Evolutionary conservation across 2,113 vertebrate genomes (phyloP).

Genomic region (Tautogolabrus adspersus): DNA sequence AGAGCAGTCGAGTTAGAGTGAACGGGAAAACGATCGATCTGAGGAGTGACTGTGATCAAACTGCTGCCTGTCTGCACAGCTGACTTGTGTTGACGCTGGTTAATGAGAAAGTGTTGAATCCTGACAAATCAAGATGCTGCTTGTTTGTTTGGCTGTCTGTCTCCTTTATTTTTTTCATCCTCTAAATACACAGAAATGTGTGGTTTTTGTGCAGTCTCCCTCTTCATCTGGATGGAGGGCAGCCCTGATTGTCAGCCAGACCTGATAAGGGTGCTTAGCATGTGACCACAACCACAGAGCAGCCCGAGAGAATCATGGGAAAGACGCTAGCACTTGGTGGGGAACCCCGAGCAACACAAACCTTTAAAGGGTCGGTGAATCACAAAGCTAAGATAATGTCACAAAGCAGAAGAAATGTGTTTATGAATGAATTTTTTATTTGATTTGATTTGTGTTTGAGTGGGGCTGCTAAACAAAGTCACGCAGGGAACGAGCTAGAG

Average conservation of each 20-base stretch:
- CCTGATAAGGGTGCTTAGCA: conserved; percentile 36
- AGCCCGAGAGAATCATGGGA: conserved; percentile 12
- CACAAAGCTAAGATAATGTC: too few relatives aligned
- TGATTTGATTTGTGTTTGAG: too few relatives aligned
- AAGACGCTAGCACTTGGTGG: background rate
- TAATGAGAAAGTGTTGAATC: background rate
- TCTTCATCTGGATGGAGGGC: conserved; percentile 10
- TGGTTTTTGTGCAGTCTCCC: background rate
- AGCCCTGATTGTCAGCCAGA: conserved; percentile 18
- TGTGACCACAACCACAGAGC: conserved; percentile 40
- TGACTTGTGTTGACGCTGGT: background rate
- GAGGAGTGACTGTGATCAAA: background rate
- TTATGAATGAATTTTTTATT: too few relatives aligned
- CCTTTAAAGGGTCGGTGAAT: too few relatives aligned
- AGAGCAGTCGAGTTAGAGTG: background rate
- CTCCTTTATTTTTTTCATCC: background rate
- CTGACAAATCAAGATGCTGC: background rate
- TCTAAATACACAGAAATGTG: background rate
- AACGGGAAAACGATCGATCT: background rate
- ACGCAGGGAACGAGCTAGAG: too few relatives aligned
- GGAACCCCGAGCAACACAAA: background rate
- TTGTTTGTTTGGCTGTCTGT: too few relatives aligned
- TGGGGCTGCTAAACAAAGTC: too few relatives aligned
- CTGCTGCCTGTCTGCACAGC: background rate
- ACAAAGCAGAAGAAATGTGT: too few relatives aligned